Base-by-base conservation (phyloP, 2,797 vertebrate species). In the Lophotriccus pileatus region DNA sequence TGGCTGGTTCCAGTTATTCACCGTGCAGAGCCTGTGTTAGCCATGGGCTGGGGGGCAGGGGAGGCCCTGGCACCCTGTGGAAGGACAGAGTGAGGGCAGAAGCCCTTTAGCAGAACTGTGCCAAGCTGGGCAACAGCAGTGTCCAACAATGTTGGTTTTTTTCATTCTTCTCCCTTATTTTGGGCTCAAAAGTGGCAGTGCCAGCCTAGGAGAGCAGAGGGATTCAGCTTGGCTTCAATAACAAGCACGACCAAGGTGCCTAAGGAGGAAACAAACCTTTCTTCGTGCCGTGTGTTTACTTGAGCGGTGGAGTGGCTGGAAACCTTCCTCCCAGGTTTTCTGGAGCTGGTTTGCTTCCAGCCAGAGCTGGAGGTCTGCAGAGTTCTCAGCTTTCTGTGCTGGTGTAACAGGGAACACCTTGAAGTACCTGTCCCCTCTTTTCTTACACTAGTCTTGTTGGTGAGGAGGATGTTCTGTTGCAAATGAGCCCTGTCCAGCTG, bases 1-100 rank as follows among this genome's bases (percentile, higher is more conserved):
- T 93, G 90, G 89, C 94, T 87, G 87, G 87, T 94, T 94, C 80
- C 89, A 87, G 87, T 94, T 95, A 88, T 79, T 96, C 87, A 84
- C 89, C 80, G 84, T 76, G 60, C 63, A 59, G 74, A 91, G 47
- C 55, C 59, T 81, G 82, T 76, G 67, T 56, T 39, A 44, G 46
- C 77, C 63, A 4, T 22, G 55, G 76, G 47, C 72, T 69, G 25
- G 81, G 47, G 32, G 69, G 36, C 55, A 56, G 44, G 37, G 81
- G 76, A 64, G 46, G 72, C 28, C 62, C 49, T 74, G 36, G 36
- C 39, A 43, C 39, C 11, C 2, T 6, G 32, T 16, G 36, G 66
- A 86, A 91, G 62, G 66, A 59, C 43, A 41, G 49, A 90, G 36
- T 2, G 2, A 86, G 88, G 59, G 25, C 50, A 8, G 47, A 75